Evolutionary conservation across 2,797 vertebrate genomes (phyloP), one percentile per base, ranked within the genome.

Genomic region (Spea hammondii): DNA sequence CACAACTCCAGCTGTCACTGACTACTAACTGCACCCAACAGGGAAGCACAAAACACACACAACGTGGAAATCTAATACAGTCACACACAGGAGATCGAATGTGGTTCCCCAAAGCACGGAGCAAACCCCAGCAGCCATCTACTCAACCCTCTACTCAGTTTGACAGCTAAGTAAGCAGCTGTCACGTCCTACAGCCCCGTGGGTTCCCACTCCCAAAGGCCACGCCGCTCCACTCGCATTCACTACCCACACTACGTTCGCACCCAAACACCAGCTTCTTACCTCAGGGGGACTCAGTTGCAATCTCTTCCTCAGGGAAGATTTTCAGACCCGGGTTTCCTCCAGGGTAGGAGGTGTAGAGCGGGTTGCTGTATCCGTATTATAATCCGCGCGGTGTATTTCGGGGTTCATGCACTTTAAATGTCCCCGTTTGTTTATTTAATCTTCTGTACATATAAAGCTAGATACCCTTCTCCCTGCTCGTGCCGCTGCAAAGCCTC

Each of bases 261-360:
- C 12, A 13, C 70, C 53, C 51, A 46, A 46, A 11, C 4, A 53
- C 7, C 59, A 14, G 65, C 50, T 51, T 49, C 78, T 75, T 57
- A 75, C 78, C 72, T 80, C 46, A 55, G 57, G 69, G 68, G 69
- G 10, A 55, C 64, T 54, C 60, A 5, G 70, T 46, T 10, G 47
- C 70, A 59, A 45, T 68, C 70, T 67, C 45, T 62, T 17, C 78
- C 72, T 70, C 72, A 65, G 55, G 65, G 66, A 45, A 69, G 72
- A 55, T 68, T 50, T 59, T 5, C 5, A 32, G 32, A 11, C 64
- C 67, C 72, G 67, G 5, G 57, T 44, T 75, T 45, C 66, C 78
- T 57, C 66, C 48, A 70, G 78, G 78, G 72, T 66, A 57, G 78
- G 57, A 71, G 67, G 72, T 13, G 57, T 46, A 14, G 7, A 8